Evolutionary conservation across 2,113 vertebrate species (phyloP).

Genomic region (Bubo scandiacus): DNA sequence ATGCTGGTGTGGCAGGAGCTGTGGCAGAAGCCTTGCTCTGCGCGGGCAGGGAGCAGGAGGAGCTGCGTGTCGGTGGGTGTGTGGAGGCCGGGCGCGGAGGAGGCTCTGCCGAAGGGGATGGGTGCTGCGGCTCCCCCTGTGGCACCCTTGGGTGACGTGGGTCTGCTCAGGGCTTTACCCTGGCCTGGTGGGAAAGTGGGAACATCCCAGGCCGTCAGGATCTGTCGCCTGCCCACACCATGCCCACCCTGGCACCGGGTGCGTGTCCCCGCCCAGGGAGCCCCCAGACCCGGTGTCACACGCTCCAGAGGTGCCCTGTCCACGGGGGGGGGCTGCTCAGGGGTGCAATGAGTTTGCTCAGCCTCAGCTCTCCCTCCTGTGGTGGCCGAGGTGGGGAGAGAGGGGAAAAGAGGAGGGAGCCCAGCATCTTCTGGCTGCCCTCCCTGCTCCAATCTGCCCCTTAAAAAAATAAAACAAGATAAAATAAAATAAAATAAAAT

Average conservation of each 20-base stretch:
- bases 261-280: neutral
- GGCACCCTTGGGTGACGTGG: neutral
- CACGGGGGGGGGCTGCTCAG: neutral
- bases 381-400: neutral
- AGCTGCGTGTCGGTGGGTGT: fast-evolving
- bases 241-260: neutral
- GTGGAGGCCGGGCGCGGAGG: no score
- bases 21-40: fast-evolving
- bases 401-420: no score
- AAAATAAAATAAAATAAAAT: no score
- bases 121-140: fast-evolving
- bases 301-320: neutral
- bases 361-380: neutral
- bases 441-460: neutral
- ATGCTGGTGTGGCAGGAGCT: fast-evolving
- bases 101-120: no score
- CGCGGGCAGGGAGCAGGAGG: neutral
- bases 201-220: fast-evolving
- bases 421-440: neutral
- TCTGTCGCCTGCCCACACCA: neutral
- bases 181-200: fast-evolving
- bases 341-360: neutral
- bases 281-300: neutral
- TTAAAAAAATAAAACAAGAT: neutral
- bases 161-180: neutral